Evolutionary conservation across 1,140 invertebrate species (phyloP).

Genomic region (Araneus ventricosus): DNA sequence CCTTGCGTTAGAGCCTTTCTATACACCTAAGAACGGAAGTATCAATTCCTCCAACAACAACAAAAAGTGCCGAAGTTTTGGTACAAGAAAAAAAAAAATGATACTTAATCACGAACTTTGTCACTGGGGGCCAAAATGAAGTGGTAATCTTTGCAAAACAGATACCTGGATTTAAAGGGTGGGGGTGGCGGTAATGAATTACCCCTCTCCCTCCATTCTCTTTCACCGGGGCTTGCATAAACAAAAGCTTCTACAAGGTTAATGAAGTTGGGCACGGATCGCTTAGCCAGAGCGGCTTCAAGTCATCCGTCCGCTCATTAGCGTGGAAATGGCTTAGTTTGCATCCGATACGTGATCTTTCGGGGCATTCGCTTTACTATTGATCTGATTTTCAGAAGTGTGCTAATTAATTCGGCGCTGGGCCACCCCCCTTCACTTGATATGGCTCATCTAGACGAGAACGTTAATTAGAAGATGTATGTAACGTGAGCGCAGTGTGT

Average conservation of each 20-base stretch:
- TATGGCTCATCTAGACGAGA: neutral
- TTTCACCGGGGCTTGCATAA: neutral
- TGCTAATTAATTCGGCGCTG: slow-evolving; percentile 5
- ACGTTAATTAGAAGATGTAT: slow-evolving; percentile 11
- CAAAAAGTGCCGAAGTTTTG: too few relatives aligned
- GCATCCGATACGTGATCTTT: slow-evolving; percentile 20
- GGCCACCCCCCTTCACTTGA: neutral
- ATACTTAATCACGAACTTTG: too few relatives aligned
- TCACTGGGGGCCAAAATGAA: neutral
- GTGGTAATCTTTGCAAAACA: slow-evolving; percentile 26
- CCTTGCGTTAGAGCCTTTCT: too few relatives aligned
- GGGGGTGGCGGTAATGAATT: neutral
- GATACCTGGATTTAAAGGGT: neutral
- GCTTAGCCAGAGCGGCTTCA: neutral
- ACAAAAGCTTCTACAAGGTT: slow-evolving; percentile 10
- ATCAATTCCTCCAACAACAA: too few relatives aligned
- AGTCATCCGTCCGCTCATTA: neutral
- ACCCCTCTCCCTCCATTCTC: too few relatives aligned
- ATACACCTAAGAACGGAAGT: too few relatives aligned
- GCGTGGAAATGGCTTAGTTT: slow-evolving; percentile 19
- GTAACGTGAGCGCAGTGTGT: neutral
- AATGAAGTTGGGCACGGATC: neutral
- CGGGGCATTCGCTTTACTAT: slow-evolving; percentile 1
- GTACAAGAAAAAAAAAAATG: too few relatives aligned
- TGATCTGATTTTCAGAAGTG: slow-evolving; percentile 15